Base-by-base conservation (phyloP, 53 echinoderm and acorn worm genomes). In the Henricia sp. region DNA sequence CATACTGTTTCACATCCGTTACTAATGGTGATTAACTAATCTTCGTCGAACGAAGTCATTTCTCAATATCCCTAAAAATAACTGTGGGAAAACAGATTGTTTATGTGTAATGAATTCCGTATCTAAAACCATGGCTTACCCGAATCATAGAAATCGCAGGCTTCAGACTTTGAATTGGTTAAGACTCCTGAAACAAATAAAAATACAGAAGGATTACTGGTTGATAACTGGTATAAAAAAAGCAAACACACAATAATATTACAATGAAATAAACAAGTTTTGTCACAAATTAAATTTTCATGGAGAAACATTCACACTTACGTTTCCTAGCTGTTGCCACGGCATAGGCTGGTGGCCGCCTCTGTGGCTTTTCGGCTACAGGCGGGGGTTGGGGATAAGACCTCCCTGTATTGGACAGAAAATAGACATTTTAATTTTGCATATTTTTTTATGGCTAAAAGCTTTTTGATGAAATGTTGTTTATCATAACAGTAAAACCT, bases 281-380 rank as follows among this genome's bases (percentile, higher is more conserved):
- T n/a, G 37, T 38, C 39, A 20, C 17, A 67, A n/a, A n/a, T n/a
- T n/a, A n/a, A n/a, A n/a, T n/a, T n/a, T n/a, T n/a, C n/a, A n/a
- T n/a, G n/a, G n/a, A n/a, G n/a, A n/a, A n/a, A n/a, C n/a, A n/a
- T n/a, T n/a, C 6, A 53, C 37, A 89, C 96, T 91, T 91, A 96
- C 96, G 86, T 87, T 93, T 90, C 72, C 93, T 78, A 41, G 94
- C 85, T 64, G 94, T 92, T 19, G 99, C 99, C 51, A 92, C 83
- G 59, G 90, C 92, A 77, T 99, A 99, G 67, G 90, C 94, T 42
- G 99, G 99, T 21, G 99, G 99, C 55, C 95, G 92, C 37, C 90
- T 82, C 27, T 64, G 63, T 36, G 80, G 14, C 42, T 63, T 44
- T 19, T 80, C 80, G 44, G 80, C 48, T 63, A 41, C 43, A 46